These are phyloP conservation scores for Chauna torquata DNA, from an alignment of 2,113 vertebrate genomes.

Conservation along the genomic window DNA sequence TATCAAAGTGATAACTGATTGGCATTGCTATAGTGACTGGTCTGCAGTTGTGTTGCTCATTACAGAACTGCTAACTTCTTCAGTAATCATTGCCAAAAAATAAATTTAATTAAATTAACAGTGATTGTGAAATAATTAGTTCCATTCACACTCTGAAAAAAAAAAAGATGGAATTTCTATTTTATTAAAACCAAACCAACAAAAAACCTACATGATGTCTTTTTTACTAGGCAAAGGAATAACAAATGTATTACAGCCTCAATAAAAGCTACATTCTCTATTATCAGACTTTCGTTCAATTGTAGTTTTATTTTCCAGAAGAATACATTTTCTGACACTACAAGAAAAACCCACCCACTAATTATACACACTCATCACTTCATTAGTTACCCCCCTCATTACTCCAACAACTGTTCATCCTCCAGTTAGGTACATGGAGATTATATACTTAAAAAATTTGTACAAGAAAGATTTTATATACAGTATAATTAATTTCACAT, in stretches of 20 bases:
- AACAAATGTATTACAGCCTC: background rate
- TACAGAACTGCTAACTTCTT: background rate
- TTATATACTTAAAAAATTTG: background rate
- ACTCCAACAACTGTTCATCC: background rate
- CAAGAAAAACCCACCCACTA: accelerated
- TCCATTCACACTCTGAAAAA: background rate
- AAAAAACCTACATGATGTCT: background rate
- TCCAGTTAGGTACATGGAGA: background rate
- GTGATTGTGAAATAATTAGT: background rate
- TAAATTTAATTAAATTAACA: background rate
- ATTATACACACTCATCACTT: background rate
- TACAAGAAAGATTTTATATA: background rate
- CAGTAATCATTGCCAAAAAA: background rate
- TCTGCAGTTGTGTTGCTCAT: background rate
- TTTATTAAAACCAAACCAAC: background rate
- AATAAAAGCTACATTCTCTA: background rate
- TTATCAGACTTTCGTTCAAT: background rate
- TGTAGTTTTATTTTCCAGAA: background rate
- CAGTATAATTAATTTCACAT: background rate
- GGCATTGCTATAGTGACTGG: background rate
- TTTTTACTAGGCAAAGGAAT: background rate
- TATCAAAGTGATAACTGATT: background rate
- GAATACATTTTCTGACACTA: background rate
- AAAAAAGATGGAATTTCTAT: background rate
- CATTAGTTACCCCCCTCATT: background rate